phyloP scores from a whole-genome alignment of 2,113 vertebrate species.

The Otus sunia region DNA sequence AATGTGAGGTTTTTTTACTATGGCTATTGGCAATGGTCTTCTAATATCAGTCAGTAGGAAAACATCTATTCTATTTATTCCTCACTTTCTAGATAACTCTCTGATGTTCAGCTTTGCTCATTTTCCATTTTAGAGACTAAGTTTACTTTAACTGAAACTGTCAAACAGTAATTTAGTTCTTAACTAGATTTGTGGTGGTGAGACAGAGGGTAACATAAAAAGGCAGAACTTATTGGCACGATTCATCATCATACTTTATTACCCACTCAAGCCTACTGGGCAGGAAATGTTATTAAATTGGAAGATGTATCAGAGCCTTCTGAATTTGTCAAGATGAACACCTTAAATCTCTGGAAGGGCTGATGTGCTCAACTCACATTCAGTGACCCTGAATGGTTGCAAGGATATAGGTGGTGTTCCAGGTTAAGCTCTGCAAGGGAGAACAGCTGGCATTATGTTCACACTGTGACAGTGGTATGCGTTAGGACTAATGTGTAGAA shows the following conservation, averaged over 20 bases:
- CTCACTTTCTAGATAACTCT: background rate
- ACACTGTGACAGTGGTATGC: background rate
- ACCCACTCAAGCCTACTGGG: background rate
- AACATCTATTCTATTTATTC: fast-evolving
- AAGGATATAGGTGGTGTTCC: background rate
- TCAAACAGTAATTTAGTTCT: constrained; percentile 34
- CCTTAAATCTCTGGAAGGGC: background rate
- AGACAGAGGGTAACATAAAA: constrained; percentile 23
- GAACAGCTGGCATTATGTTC: background rate
- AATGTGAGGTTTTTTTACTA: background rate
- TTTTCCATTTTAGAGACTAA: constrained; percentile 1
- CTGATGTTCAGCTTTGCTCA: background rate
- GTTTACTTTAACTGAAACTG: constrained; percentile 18
- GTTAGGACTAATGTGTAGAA: background rate
- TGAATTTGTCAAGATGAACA: background rate
- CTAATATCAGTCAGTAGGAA: background rate
- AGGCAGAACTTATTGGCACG: background rate
- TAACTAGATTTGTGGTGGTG: constrained; percentile 33
- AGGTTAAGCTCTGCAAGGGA: background rate
- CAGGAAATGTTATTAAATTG: constrained; percentile 29
- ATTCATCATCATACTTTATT: constrained; percentile 27
- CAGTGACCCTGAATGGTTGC: background rate
- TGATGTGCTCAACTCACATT: background rate
- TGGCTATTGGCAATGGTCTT: background rate
- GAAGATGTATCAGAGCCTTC: background rate